These are phyloP conservation scores for Agonum fuliginosum DNA, from an alignment of 2,888 invertebrate genomes.

Conservation along the genomic window DNA sequence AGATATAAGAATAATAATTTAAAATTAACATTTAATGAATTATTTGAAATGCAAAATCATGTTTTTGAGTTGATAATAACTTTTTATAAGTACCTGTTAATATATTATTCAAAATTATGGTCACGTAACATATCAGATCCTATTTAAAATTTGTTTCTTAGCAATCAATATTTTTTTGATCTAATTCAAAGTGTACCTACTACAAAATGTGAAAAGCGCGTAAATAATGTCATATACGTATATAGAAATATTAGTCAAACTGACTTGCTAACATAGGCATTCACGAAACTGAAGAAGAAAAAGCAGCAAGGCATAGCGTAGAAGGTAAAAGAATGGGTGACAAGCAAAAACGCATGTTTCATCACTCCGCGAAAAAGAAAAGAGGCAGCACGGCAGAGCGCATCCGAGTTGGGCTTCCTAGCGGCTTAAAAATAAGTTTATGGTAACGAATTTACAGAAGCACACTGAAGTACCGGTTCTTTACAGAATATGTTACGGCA, in stretches of 20 bases:
- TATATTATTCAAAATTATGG: too few relatives aligned
- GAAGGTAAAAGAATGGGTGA: conserved; percentile 39
- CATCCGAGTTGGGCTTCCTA: conserved; percentile 15
- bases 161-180: too few relatives aligned
- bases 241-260: background rate
- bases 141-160: too few relatives aligned
- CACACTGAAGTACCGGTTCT: conserved; percentile 38
- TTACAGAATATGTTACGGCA: conserved; percentile 42
- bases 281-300: conserved; percentile 16
- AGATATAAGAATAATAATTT: too few relatives aligned
- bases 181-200: too few relatives aligned
- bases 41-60: too few relatives aligned
- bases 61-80: too few relatives aligned
- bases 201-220: too few relatives aligned
- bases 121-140: too few relatives aligned
- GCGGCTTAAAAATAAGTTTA: conserved; percentile 51
- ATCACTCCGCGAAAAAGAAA: conserved; percentile 28
- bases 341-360: conserved; percentile 41
- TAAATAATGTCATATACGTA: background rate
- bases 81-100: too few relatives aligned
- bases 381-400: conserved; percentile 20
- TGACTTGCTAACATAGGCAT: conserved; percentile 14
- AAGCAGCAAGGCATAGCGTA: background rate
- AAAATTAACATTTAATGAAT: too few relatives aligned
- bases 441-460: conserved; percentile 51